These are phyloP conservation scores for Crenuchus spilurus DNA, from an alignment of 2,797 vertebrate genomes.

Conservation along the genomic window DNA sequence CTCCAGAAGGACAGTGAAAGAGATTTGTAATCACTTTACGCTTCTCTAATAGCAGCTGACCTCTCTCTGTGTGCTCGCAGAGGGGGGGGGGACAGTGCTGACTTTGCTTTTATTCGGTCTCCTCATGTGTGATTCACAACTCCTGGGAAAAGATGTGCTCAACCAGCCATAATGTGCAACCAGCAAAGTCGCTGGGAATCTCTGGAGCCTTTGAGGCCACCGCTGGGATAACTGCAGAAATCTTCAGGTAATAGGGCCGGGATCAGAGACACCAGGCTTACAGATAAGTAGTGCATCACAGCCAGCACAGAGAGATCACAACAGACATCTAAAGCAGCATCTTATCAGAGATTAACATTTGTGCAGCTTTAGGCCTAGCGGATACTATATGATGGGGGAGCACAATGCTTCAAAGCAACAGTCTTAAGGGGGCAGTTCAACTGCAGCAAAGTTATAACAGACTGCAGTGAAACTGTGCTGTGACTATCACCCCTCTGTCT, in stretches of 20 bases:
- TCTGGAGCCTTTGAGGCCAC: slow-evolving; percentile 37
- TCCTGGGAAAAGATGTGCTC: slow-evolving; percentile 10
- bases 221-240: slow-evolving; percentile 28
- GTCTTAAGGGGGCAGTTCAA: no score
- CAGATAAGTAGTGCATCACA: not conserved
- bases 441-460: no score
- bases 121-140: slow-evolving; percentile 31
- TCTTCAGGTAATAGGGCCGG: not conserved
- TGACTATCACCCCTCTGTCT: no score
- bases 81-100: slow-evolving; percentile 39
- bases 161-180: slow-evolving; percentile 37
- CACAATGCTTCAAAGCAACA: no score
- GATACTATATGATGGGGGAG: no score
- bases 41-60: slow-evolving; percentile 23
- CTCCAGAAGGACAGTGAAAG: not conserved
- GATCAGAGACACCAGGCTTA: not conserved
- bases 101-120: slow-evolving; percentile 26
- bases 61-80: slow-evolving; percentile 16
- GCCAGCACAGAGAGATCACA: not conserved
- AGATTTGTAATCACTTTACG: slow-evolving; percentile 26
- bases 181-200: slow-evolving; percentile 21
- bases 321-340: not conserved
- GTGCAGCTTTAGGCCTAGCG: no score
- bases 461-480: no score
- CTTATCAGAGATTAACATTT: not conserved